A percentile compares a stretch with the other conserved stretches of the same genome.
Conservation (phyloP, 2,888 invertebrate genomes). For the Esperia sulphurella region DNA sequence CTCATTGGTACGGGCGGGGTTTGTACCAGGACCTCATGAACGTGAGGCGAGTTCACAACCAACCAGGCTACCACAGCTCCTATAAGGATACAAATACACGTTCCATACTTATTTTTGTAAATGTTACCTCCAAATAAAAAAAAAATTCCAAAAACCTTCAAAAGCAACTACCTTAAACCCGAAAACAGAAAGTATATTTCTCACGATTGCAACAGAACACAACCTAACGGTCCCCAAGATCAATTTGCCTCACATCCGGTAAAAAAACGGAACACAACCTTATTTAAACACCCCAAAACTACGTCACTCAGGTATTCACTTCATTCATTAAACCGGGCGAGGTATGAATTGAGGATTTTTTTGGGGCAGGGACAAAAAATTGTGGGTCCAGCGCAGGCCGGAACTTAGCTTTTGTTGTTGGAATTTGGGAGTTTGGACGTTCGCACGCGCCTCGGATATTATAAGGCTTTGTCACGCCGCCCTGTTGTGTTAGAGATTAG, state of each 20-base stretch:
- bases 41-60: no score
- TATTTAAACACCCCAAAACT: conserved; percentile 20
- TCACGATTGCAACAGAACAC: conserved; percentile 25
- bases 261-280: conserved; percentile 46
- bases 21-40: no score
- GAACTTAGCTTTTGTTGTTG: conserved; percentile 34
- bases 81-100: no score
- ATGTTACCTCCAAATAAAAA: no score
- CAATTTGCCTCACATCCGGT: conserved; percentile 69
- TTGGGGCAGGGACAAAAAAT: conserved; percentile 22
- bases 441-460: conserved; percentile 34
- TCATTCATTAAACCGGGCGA: conserved; percentile 46
- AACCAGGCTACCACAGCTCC: no score
- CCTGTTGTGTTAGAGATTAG: neutral
- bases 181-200: conserved; percentile 16
- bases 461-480: neutral
- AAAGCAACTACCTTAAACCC: conserved; percentile 9
- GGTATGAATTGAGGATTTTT: conserved; percentile 58
- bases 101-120: no score
- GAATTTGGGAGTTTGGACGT: conserved; percentile 21
- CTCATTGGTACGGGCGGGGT: no score
- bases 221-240: conserved; percentile 60
- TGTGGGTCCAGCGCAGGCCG: conserved; percentile 22
- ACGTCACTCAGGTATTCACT: conserved; percentile 52
- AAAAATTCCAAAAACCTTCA: neutral